Evolutionary conservation across 2,888 invertebrate genomes (phyloP), one percentile per base, ranked within the genome.

Genomic region (Sphaeridia pumilis): DNA sequence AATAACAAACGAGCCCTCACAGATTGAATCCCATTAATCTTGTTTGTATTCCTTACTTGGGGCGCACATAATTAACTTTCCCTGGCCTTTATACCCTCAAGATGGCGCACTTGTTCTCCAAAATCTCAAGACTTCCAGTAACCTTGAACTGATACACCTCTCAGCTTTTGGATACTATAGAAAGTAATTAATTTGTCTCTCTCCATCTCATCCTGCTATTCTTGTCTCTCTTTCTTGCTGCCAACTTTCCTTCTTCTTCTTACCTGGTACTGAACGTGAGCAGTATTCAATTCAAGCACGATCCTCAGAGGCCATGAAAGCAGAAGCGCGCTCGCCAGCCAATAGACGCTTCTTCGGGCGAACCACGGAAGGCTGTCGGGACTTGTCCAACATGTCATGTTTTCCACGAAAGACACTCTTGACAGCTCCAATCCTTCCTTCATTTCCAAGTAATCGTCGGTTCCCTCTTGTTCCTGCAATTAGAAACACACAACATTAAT

Each of bases 381-480:
- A 2, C 42, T 25, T 3, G 41, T 42, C 62, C 73, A 74, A 4
- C 74, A 73, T 12, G 75, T 59, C 53, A 59, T 43, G 34, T 49
- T 46, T 42, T 59, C 60, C 42, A 54, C 56, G 54, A 63, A 60
- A 28, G 59, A 46, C 58, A 79, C 77, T 65, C 79, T 80, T 14
- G 80, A 77, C 21, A 87, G 74, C 67, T 86, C 86, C 58, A 87
- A 73, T 0, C 86, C 85, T 68, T 87, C 86, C 1, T 82, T 73
- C 77, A 84, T 85, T 71, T 87, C 86, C 82, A 86, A 83, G 69
- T 86, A 87, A 70, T 87, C 86, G 67, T 87, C 87, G 53, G 81
- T 77, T 22, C 82, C 73, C 69, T 86, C 86, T 70, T 86, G 83
- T 60, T 84, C 84, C 51, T 82, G 34, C 10, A 50, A 24, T 20